Base-by-base conservation (phyloP, 2,888 invertebrate species). In the Thereva nobilitata region DNA sequence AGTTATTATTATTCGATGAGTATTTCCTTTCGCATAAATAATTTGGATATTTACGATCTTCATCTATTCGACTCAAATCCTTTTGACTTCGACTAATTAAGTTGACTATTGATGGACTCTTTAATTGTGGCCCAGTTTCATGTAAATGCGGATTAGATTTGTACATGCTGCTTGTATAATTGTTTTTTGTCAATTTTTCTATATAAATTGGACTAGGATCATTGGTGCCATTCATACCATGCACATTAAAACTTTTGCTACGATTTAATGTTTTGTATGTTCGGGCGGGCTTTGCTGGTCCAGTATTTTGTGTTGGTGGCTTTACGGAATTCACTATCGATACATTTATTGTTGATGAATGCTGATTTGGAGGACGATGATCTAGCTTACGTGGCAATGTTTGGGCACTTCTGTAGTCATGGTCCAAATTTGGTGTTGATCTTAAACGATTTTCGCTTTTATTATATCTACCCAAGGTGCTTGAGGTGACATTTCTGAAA, bases 221-320 rank as follows among this genome's bases (percentile, higher is more conserved):
- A 64, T 82, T 83, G 69, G 80, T 81, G 54, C 81, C 81, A 56
- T 81, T 81, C 76, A 81, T 76, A 67, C 87, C 89, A 74, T 92
- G 90, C 73, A 91, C 89, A 84, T 91, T 92, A 82, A 93, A 91
- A 79, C 92, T 92, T 81, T 93, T 91, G 80, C 92, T 92, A 68
- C 93, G 84, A 69, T 89, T 87, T 49, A 93, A 82, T 34, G 90
- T 87, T 76, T 89, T 89, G 8, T 91, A 91, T 49, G 90, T 88
- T 73, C 92, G 84, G 41, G 91, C 91, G 6, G 92, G 92, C 77
- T 92, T 92, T 0, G 87, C 87, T 0, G 91, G 91, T 5, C 88
- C 89, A 41, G 86, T 78, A 71, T 76, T 77, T 53, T 67, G 70
- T 34, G 69, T 66, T 9, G 68, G 70, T 9, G 68, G 81, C 75